These are phyloP conservation scores for Cetonia aurata DNA, from an alignment of 2,888 invertebrate genomes.

Conservation along the genomic window DNA sequence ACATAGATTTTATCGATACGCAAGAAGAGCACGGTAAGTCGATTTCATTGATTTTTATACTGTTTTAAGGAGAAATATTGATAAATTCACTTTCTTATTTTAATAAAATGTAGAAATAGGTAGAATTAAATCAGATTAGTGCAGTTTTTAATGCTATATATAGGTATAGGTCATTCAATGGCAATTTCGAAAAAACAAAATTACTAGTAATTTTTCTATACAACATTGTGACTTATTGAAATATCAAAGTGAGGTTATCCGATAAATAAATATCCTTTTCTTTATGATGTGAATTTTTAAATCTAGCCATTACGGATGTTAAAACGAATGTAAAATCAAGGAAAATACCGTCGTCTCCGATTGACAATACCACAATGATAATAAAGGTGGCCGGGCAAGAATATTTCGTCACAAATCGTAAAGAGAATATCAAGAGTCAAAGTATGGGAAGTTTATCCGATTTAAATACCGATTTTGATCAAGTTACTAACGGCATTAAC, in stretches of 20 bases:
- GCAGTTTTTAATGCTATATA: too few relatives aligned
- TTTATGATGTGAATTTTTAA: too few relatives aligned
- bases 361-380: constrained; percentile 64
- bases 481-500: not conserved
- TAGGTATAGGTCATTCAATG: not conserved
- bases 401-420: constrained; percentile 64
- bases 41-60: not conserved
- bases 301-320: too few relatives aligned
- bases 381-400: constrained; percentile 66
- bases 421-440: constrained; percentile 62
- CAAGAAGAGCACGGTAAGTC: constrained; percentile 61
- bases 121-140: too few relatives aligned
- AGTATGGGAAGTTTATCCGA: constrained; percentile 65
- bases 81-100: too few relatives aligned
- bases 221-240: too few relatives aligned
- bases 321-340: not conserved
- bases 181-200: too few relatives aligned
- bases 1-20: constrained; percentile 81
- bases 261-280: too few relatives aligned
- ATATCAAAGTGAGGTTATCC: too few relatives aligned
- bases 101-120: too few relatives aligned
- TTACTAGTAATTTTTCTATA: too few relatives aligned
- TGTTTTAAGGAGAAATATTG: too few relatives aligned
- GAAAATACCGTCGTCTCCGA: constrained; percentile 28
- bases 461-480: constrained; percentile 58